Percentiles rank a stretch among this genome's conserved stretches.
These are phyloP conservation scores for Gobiocypris rarus DNA, from an alignment of 2,113 vertebrate genomes.

Conservation along the genomic window DNA sequence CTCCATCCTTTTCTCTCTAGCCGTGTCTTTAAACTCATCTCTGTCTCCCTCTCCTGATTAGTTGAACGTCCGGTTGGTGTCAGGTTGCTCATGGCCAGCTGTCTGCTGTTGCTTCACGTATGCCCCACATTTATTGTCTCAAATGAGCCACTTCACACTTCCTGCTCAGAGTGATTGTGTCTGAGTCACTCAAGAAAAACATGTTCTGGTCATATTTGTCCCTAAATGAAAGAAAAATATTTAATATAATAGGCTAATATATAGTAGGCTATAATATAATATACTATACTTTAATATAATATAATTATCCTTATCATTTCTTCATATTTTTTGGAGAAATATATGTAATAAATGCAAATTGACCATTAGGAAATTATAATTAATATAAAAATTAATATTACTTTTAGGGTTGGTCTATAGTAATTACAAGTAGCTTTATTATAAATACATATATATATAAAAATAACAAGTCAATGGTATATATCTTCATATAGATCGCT, in stretches of 20 bases:
- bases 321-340: no score
- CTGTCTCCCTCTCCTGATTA: constrained; percentile 2
- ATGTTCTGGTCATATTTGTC: neutral
- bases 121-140: constrained; percentile 59
- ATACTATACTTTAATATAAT: no score
- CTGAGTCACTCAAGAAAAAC: neutral
- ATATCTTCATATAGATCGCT: neutral
- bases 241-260: no score
- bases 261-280: no score
- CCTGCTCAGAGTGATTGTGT: neutral
- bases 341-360: no score
- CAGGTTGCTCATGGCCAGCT: constrained; percentile 76
- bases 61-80: constrained; percentile 62
- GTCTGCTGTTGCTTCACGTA: constrained; percentile 66
- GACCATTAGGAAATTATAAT: no score
- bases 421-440: neutral
- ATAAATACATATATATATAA: neutral
- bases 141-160: neutral
- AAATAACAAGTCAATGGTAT: neutral
- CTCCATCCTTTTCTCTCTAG: constrained; percentile 27
- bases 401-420: neutral
- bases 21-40: constrained; percentile 7
- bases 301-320: no score
- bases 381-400: neutral
- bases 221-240: no score